Conservation (phyloP, 2,113 vertebrate genomes). For the Prunella himalayana region DNA sequence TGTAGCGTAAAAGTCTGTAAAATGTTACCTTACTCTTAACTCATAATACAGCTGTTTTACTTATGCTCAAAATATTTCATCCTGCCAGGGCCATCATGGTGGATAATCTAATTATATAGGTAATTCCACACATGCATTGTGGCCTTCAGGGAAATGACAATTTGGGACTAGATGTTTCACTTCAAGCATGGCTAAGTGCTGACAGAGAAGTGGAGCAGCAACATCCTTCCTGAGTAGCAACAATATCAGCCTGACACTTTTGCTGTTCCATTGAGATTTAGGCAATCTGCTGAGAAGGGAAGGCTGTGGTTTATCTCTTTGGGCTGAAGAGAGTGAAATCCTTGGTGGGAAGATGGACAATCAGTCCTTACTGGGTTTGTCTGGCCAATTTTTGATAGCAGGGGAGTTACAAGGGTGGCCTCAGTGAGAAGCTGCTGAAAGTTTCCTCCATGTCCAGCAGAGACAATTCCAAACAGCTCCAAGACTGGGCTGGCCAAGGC, state of each 20-base stretch:
- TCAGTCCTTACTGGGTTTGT: not conserved
- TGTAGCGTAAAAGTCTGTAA: conserved; percentile 48
- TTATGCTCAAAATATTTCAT: conserved; percentile 43
- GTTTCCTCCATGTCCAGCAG: not conserved
- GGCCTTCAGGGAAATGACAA: conserved; percentile 32
- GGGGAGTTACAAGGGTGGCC: too few relatives aligned
- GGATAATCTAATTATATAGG: conserved; percentile 47
- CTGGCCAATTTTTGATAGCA: not conserved
- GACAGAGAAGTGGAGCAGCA: not conserved
- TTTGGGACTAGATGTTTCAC: conserved; percentile 23
- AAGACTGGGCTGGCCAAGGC: not conserved
- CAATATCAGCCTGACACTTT: not conserved
- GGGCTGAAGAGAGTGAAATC: not conserved
- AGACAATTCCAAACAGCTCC: not conserved
- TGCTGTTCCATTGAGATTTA: not conserved
- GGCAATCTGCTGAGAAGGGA: not conserved
- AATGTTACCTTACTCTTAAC: conserved; percentile 46
- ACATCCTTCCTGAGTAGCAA: not conserved
- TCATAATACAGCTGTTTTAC: conserved; percentile 57
- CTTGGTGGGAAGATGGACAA: not conserved
- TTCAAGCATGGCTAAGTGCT: not conserved
- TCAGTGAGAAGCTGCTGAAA: not conserved
- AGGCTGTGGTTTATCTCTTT: not conserved
- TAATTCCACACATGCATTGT: conserved; percentile 43
- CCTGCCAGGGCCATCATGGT: not conserved